Evolutionary conservation across 1,140 invertebrate species (phyloP), one percentile per base, ranked within the genome.

Genomic region (Aphelinus atriplicis): DNA sequence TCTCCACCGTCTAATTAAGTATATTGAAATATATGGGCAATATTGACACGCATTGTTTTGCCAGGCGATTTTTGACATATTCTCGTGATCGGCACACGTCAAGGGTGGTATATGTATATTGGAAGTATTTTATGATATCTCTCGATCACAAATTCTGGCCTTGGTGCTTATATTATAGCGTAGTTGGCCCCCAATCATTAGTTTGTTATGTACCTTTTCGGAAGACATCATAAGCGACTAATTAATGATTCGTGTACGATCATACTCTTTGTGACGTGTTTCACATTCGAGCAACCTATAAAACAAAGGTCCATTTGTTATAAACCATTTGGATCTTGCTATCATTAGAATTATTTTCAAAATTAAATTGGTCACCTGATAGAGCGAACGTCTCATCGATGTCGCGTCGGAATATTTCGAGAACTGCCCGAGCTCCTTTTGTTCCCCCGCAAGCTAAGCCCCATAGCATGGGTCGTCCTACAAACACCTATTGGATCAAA

Each of bases 401-500:
- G 88, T 98, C 96, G 48, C 90, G 91, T 77, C 88, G 90, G 2
- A 97, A 83, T 70, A 97, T 92, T 79, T 90, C 83, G 2, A 97
- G 84, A 80, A 97, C 90, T 71, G 90, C 87, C 74, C 89, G 90
- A 0, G 95, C 95, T 2, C 97, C 97, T 5, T 91, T 84, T 84
- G 95, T 90, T 0, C 96, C 96, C 68, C 90, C 90, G 75, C 92
- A 91, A 45, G 94, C 90, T 43, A 98, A 84, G 1, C 95, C 97
- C 94, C 96, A 98, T 1, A 98, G 77, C 55, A 94, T 90, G 0
- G 97, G 96, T 76, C 97, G 90, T 3, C 96, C 97, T 46, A 97
- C 88, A 82, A 98, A 98, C 47, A 97, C 93, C 90, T 93, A 7
- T 55, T 55, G 10, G 5, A 58, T 55, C 62, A 75, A 66, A 63